These are phyloP conservation scores for Lithophane ornitopus DNA, from an alignment of 2,888 invertebrate species.

Conservation along the genomic window DNA sequence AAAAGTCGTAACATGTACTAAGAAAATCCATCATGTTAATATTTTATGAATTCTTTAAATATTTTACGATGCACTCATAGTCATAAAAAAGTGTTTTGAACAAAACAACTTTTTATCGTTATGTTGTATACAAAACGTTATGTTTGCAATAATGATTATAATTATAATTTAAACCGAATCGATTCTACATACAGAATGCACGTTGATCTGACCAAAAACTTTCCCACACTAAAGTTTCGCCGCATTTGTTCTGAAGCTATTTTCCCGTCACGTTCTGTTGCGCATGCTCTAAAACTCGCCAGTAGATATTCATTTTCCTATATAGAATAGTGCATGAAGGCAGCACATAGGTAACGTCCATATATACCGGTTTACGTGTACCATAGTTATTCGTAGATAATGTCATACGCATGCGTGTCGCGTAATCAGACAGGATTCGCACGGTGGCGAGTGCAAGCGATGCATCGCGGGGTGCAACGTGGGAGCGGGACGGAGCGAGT, in stretches of 20 bases:
- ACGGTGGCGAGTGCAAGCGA: slow-evolving; percentile 84
- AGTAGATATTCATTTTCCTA: slow-evolving; percentile 59
- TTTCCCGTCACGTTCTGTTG: slow-evolving; percentile 52
- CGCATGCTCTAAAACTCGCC: slow-evolving; percentile 38
- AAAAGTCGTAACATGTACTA: slow-evolving; percentile 52
- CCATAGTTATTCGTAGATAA: slow-evolving; percentile 83
- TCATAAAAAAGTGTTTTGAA: slow-evolving; percentile 21
- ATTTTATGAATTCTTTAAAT: slow-evolving; percentile 26
- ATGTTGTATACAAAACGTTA: slow-evolving; percentile 1
- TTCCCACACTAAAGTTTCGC: slow-evolving; percentile 26
- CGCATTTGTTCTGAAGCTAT: slow-evolving; percentile 25
- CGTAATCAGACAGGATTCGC: slow-evolving; percentile 90
- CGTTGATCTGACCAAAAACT: slow-evolving; percentile 1
- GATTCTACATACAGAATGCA: not conserved
- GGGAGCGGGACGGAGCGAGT: slow-evolving; percentile 85
- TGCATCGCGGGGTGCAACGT: slow-evolving; percentile 83
- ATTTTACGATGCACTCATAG: slow-evolving; percentile 9
- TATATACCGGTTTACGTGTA: slow-evolving; percentile 78
- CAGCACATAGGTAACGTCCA: slow-evolving; percentile 71
- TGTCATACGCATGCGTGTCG: slow-evolving; percentile 88
- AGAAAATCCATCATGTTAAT: slow-evolving; percentile 39
- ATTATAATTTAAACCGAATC: not conserved
- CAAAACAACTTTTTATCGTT: slow-evolving; percentile 15
- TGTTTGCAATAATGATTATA: not conserved
- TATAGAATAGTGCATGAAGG: slow-evolving; percentile 31